Conservation (phyloP, 2,888 invertebrate species). For the Perizoma affinitatum region DNA sequence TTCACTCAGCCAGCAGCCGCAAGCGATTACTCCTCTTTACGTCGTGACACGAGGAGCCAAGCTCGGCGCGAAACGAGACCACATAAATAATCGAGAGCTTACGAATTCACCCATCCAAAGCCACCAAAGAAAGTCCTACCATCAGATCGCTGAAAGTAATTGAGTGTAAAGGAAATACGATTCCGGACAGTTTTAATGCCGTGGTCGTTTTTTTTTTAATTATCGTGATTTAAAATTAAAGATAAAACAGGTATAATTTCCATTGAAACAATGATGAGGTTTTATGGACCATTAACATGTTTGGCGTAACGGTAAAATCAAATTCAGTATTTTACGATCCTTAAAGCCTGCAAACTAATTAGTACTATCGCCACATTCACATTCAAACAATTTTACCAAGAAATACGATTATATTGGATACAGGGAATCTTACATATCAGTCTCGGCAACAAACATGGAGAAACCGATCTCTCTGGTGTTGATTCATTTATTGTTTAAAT, state of each 20-base stretch:
- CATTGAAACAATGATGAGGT: too few species aligned
- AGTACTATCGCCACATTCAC: constrained; percentile 35
- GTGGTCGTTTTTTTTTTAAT: constrained; percentile 28
- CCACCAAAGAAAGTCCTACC: constrained; percentile 61
- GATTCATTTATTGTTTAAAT: constrained; percentile 13
- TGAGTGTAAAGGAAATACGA: constrained; percentile 51
- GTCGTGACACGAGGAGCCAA: constrained; percentile 64
- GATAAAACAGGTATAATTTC: not conserved
- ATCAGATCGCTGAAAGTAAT: constrained; percentile 66
- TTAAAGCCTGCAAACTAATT: not conserved
- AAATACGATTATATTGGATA: constrained; percentile 6
- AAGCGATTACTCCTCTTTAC: constrained; percentile 75
- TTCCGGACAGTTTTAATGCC: constrained; percentile 29
- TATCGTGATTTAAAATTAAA: not conserved
- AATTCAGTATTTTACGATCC: too few species aligned
- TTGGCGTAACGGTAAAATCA: too few species aligned
- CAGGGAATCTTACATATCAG: constrained; percentile 1
- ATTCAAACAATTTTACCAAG: constrained; percentile 21
- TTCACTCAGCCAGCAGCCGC: constrained; percentile 71
- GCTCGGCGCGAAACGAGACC: constrained; percentile 54
- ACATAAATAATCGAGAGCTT: constrained; percentile 79
- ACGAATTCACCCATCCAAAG: constrained; percentile 63
- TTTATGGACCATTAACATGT: too few species aligned
- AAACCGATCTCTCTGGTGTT: constrained; percentile 10
- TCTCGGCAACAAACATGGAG: not conserved